Percentiles rank a stretch among this genome's conserved stretches.
phyloP scores from a whole-genome alignment of 1,140 invertebrate genomes.

The Coptotermes formosanus region DNA sequence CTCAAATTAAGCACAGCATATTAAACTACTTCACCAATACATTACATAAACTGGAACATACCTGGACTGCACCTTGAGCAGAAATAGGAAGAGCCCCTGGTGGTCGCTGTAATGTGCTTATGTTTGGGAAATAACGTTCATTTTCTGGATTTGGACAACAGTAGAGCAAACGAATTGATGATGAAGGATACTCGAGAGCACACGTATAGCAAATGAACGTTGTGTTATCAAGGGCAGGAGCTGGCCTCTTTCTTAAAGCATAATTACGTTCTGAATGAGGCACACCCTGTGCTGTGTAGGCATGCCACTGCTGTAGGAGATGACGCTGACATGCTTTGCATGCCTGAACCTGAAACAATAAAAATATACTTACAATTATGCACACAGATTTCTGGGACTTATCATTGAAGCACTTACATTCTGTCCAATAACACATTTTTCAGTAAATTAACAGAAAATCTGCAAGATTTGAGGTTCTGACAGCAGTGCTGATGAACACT shows the following conservation, averaged over 20 bases:
- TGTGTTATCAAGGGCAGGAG: constrained; percentile 62
- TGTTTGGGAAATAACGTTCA: constrained; percentile 86
- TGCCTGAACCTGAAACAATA: constrained; percentile 53
- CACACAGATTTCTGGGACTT: neutral
- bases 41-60: constrained; percentile 58
- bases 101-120: constrained; percentile 72
- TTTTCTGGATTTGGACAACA: constrained; percentile 79
- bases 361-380: neutral
- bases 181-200: constrained; percentile 72
- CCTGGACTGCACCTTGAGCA: constrained; percentile 61
- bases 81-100: constrained; percentile 81
- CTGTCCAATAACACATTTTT: no score
- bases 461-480: no score
- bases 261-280: constrained; percentile 76
- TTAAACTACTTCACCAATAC: no score
- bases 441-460: no score
- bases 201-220: constrained; percentile 89
- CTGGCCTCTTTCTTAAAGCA: constrained; percentile 70
- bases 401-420: no score
- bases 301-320: constrained; percentile 79
- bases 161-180: constrained; percentile 57
- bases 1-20: no score
- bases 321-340: constrained; percentile 79
- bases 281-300: constrained; percentile 60
- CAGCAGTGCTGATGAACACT: no score